phyloP scores from a whole-genome alignment of 2,888 invertebrate genomes.

The Rugalucina vietnamica region DNA sequence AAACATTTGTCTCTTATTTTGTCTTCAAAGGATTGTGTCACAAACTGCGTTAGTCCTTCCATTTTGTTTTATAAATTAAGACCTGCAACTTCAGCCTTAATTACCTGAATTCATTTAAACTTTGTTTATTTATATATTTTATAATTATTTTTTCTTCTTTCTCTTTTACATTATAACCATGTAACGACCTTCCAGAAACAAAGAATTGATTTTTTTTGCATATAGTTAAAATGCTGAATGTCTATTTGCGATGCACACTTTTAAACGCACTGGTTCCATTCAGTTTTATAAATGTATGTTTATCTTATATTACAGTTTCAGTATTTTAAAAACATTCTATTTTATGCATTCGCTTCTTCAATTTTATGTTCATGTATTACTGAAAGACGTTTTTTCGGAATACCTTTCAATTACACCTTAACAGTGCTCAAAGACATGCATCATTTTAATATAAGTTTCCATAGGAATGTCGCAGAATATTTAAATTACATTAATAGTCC shows the following conservation, averaged over 20 bases:
- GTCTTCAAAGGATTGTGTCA: constrained; percentile 79
- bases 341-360: too few species aligned
- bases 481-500: neutral
- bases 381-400: too few species aligned
- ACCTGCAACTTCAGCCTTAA: neutral
- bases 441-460: too few species aligned
- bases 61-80: constrained; percentile 49
- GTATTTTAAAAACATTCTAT: neutral
- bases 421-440: too few species aligned
- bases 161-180: neutral
- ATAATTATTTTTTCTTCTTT: neutral
- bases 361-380: too few species aligned
- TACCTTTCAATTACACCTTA: too few species aligned
- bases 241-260: too few species aligned
- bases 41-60: constrained; percentile 79
- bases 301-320: neutral
- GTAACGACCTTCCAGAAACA: neutral
- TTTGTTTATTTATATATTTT: neutral
- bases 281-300: too few species aligned
- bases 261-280: too few species aligned
- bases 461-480: neutral
- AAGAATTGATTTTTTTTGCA: neutral
- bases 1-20: constrained; percentile 22
- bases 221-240: neutral
- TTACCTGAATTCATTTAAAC: neutral